phyloP scores from a whole-genome alignment of 2,113 vertebrate genomes.

The Brevimyrus niger region DNA sequence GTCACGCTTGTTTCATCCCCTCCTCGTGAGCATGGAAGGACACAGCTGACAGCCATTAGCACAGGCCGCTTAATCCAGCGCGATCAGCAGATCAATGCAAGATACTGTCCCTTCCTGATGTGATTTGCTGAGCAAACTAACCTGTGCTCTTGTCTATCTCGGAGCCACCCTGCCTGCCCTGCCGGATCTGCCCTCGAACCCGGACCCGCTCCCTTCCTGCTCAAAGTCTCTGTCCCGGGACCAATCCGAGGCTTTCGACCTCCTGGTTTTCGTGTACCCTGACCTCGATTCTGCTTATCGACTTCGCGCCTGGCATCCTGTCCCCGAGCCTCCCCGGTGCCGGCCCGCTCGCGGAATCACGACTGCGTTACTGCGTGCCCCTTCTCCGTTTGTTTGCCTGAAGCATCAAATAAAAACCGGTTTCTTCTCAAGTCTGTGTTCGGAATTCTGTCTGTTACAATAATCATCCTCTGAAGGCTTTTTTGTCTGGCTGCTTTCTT shows the following conservation, averaged over 20 bases:
- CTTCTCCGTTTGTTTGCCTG: not conserved
- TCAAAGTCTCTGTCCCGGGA: not conserved
- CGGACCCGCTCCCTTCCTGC: not conserved
- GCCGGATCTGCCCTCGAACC: not conserved
- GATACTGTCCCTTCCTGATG: not conserved
- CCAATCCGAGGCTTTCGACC: not conserved
- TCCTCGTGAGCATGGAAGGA: not conserved
- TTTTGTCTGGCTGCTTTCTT: not conserved
- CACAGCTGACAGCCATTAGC: not conserved
- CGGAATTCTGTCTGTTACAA: not conserved
- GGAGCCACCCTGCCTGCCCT: not conserved
- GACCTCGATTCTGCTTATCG: not conserved
- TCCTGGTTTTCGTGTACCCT: not conserved
- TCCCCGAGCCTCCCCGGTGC: not conserved
- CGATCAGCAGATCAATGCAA: not conserved
- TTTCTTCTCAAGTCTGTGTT: not conserved
- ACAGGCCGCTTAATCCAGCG: not conserved
- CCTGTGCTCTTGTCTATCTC: not conserved
- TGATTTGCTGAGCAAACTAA: not conserved
- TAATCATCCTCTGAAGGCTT: not conserved
- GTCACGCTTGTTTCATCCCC: not conserved
- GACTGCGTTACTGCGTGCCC: not conserved
- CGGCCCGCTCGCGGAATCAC: no score
- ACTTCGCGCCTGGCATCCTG: not conserved
- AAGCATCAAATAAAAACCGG: not conserved